Percentiles rank a stretch among this genome's conserved stretches.
Conservation (phyloP, 2,888 invertebrate species). For the Eubasilissa splendida region DNA sequence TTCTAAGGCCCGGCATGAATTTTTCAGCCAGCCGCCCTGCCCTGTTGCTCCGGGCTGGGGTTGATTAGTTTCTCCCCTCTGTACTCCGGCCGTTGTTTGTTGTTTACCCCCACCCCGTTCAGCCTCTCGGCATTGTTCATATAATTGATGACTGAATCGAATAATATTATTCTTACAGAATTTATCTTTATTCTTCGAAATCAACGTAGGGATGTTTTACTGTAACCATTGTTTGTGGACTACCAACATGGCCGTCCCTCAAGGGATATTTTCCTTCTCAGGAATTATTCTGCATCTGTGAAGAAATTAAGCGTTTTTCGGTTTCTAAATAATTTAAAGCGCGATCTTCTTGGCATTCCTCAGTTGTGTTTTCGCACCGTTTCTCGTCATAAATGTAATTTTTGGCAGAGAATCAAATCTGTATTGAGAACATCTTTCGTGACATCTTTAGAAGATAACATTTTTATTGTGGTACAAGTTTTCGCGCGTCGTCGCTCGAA, state of each 20-base stretch:
- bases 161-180: neutral
- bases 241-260: no score
- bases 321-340: no score
- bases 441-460: slow-evolving; percentile 6
- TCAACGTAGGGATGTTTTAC: no score
- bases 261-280: no score
- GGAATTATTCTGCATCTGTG: no score
- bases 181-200: no score
- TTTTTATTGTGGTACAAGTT: slow-evolving; percentile 25
- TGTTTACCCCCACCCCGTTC: slow-evolving; percentile 3
- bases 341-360: no score
- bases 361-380: no score
- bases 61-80: slow-evolving; percentile 27
- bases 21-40: slow-evolving; percentile 25
- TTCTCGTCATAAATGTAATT: no score
- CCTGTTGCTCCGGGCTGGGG: slow-evolving; percentile 33
- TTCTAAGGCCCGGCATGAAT: slow-evolving; percentile 23
- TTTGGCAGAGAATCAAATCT: slow-evolving; percentile 16
- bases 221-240: no score
- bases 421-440: neutral
- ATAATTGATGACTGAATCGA: slow-evolving; percentile 5
- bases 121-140: neutral
- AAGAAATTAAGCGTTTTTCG: no score
- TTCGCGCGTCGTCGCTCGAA: neutral
- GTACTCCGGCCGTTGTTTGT: neutral